Evolutionary conservation across 2,888 invertebrate genomes (phyloP).

Genomic region (Julus scanicus): DNA sequence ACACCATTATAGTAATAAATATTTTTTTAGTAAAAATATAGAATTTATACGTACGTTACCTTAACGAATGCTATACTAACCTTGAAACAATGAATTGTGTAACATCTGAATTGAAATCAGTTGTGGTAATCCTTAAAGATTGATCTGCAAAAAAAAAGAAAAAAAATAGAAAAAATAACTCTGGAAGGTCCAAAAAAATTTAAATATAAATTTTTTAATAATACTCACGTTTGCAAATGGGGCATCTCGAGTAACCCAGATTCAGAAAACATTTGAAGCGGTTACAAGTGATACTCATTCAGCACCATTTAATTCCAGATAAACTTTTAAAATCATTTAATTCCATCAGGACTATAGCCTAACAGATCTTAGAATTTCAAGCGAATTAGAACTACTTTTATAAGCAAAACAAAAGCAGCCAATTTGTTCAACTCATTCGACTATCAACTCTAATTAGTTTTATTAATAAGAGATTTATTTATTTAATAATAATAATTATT

Average conservation of each 20-base stretch:
- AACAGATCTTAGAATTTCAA: neutral
- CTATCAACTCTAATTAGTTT: neutral
- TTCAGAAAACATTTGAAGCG: neutral
- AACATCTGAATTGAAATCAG: too few relatives aligned
- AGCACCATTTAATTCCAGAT: neutral
- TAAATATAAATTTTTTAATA: neutral
- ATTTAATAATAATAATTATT: slow-evolving; percentile 5
- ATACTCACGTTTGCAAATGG: neutral
- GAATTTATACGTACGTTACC: too few relatives aligned
- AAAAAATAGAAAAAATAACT: too few relatives aligned
- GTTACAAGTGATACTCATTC: neutral
- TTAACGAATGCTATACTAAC: too few relatives aligned
- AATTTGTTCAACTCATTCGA: too few relatives aligned
- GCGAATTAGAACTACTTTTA: neutral
- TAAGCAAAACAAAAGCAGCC: too few relatives aligned
- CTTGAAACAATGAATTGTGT: too few relatives aligned
- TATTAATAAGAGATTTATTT: slow-evolving; percentile 21
- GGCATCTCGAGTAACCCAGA: neutral
- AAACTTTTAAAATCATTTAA: neutral
- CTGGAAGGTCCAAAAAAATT: too few relatives aligned
- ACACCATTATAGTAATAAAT: too few relatives aligned
- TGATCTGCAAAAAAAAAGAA: too few relatives aligned
- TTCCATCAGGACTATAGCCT: neutral
- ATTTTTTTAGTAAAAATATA: too few relatives aligned
- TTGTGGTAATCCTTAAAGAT: too few relatives aligned